These are phyloP conservation scores for Monopis laevigella DNA, from an alignment of 2,888 invertebrate species.

Conservation along the genomic window DNA sequence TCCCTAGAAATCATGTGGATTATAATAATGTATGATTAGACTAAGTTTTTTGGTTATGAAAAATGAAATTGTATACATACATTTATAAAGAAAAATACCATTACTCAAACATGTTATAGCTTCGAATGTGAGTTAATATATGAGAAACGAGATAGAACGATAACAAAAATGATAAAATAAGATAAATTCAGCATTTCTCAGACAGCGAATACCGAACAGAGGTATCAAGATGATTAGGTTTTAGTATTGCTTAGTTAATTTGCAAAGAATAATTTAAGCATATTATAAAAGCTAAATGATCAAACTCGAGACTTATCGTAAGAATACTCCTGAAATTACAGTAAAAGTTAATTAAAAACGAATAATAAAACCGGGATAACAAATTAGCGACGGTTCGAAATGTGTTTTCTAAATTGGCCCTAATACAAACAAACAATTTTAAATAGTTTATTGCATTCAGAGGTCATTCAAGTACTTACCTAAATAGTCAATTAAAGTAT, in stretches of 20 bases:
- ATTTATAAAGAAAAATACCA: no score
- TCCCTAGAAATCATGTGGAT: no score
- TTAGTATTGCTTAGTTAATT: no score
- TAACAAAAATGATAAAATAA: constrained; percentile 49
- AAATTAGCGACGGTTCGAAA: constrained; percentile 56
- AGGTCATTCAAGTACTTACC: constrained; percentile 38
- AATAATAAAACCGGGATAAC: constrained; percentile 45
- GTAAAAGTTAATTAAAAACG: constrained; percentile 1
- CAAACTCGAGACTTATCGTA: no score
- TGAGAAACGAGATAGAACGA: constrained; percentile 37
- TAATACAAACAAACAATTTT: neutral
- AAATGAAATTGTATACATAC: no score
- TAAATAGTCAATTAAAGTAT: constrained; percentile 48
- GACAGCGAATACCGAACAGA: neutral
- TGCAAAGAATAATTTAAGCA: no score
- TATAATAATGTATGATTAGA: no score
- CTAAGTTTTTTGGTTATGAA: no score
- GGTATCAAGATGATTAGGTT: constrained; percentile 3
- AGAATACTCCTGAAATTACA: no score
- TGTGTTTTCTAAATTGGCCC: constrained; percentile 31
- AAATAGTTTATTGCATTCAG: neutral
- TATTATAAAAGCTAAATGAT: no score
- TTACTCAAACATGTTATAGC: neutral
- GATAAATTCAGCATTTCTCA: constrained; percentile 31
- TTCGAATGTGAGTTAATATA: no score